A percentile compares a stretch with the other conserved stretches of the same genome.
Evolutionary conservation across 2,113 vertebrate species (phyloP).

Genomic region (Entelurus aequoreus): DNA sequence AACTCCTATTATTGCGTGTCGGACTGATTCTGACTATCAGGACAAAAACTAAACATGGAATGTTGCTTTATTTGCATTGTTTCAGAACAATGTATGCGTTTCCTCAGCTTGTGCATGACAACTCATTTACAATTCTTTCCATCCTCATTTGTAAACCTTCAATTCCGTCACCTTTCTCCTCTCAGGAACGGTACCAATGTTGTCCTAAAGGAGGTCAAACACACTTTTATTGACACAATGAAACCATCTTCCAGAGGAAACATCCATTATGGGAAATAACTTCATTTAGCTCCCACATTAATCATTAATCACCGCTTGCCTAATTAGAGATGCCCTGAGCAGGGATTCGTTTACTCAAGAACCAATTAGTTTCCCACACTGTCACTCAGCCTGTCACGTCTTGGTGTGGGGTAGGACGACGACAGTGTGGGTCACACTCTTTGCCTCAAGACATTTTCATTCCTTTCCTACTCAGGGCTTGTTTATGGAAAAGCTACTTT

Average conservation of each 20-base stretch:
- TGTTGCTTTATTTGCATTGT: background rate
- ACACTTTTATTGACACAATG: slow-evolving; percentile 85
- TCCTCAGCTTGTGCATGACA: background rate
- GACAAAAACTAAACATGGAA: background rate
- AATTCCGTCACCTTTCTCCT: slow-evolving; percentile 37
- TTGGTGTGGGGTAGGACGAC: slow-evolving; percentile 46
- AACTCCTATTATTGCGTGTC: too few relatives aligned
- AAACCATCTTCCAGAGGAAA: slow-evolving; percentile 82
- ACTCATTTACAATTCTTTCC: slow-evolving; percentile 5
- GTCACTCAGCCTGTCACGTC: slow-evolving; percentile 69
- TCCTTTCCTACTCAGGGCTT: slow-evolving; percentile 60
- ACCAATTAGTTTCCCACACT: slow-evolving; percentile 69
- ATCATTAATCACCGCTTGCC: slow-evolving; percentile 84
- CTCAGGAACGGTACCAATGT: slow-evolving; percentile 43
- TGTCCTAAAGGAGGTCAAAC: slow-evolving; percentile 75
- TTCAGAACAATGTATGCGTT: background rate
- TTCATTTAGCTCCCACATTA: slow-evolving; percentile 87
- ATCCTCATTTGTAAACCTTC: slow-evolving; percentile 27
- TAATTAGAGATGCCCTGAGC: slow-evolving; percentile 81
- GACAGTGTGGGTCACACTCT: slow-evolving; percentile 66
- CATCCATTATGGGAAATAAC: slow-evolving; percentile 82
- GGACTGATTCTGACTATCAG: too few relatives aligned
- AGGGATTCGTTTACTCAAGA: slow-evolving; percentile 55
- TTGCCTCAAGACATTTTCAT: slow-evolving; percentile 55
- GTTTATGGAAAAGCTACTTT: slow-evolving; percentile 67